These are phyloP conservation scores for Parauchenoglanis punctatus DNA, from an alignment of 2,797 vertebrate species.

Conservation along the genomic window DNA sequence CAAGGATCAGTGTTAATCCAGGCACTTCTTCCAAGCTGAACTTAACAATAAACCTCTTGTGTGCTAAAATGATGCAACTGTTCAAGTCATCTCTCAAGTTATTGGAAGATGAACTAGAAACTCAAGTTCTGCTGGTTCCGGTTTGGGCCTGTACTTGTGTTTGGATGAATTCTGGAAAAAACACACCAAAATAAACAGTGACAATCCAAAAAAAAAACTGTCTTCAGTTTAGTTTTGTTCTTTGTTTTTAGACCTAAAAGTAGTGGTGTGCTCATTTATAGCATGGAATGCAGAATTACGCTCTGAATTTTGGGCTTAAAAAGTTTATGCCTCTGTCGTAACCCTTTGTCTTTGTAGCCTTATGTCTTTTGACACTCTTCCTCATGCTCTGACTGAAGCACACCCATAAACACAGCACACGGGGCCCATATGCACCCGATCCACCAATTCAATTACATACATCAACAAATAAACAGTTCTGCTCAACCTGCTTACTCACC, in stretches of 20 bases:
- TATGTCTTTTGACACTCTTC: not conserved
- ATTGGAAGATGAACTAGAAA: not conserved
- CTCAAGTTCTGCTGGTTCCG: not conserved
- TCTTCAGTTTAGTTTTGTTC: not conserved
- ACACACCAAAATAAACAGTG: not conserved
- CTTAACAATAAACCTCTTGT: not conserved
- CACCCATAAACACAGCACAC: slow-evolving; percentile 6
- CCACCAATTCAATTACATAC: slow-evolving; percentile 53
- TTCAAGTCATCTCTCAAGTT: not conserved
- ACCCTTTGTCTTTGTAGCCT: not conserved
- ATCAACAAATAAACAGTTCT: slow-evolving; percentile 46
- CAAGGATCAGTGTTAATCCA: not conserved
- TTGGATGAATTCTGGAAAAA: not conserved
- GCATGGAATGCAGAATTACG: not conserved
- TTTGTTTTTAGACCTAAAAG: not conserved
- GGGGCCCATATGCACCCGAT: slow-evolving; percentile 21
- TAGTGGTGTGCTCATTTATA: not conserved
- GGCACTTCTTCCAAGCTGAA: not conserved
- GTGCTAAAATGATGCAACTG: not conserved
- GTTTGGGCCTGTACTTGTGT: not conserved
- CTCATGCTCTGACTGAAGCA: not conserved
- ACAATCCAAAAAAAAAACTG: not conserved
- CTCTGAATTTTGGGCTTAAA: not conserved
- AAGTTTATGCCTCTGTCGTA: not conserved
- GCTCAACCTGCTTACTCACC: slow-evolving; percentile 23